phyloP scores from a whole-genome alignment of 2,888 invertebrate species.

The Torymus texanus region DNA sequence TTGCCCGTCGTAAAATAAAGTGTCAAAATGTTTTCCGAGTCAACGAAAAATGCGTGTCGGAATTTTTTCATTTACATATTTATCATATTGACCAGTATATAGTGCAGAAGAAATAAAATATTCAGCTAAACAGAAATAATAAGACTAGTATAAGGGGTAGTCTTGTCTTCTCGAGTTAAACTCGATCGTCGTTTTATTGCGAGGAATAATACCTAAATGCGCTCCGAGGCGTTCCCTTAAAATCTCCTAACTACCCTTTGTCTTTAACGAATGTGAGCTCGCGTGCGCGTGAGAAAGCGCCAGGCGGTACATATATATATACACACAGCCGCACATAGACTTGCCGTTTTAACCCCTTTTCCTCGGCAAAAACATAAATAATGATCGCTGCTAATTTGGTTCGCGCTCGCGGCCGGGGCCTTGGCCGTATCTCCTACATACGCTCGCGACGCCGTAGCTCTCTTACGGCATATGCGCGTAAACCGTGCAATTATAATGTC shows the following conservation, averaged over 20 bases:
- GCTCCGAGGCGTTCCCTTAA: constrained; percentile 53
- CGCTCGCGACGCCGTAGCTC: constrained; percentile 30
- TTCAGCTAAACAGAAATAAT: background rate
- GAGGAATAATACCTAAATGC: constrained; percentile 33
- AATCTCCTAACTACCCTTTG: constrained; percentile 68
- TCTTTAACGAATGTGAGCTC: constrained; percentile 66
- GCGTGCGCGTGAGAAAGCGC: constrained; percentile 59
- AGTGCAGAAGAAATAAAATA: background rate
- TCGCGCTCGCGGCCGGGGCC: constrained; percentile 62
- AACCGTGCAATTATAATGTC: constrained; percentile 74
- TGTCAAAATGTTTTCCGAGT: constrained; percentile 6
- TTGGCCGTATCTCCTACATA: constrained; percentile 59
- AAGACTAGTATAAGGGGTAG: background rate
- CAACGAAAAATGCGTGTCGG: background rate
- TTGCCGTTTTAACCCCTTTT: constrained; percentile 72
- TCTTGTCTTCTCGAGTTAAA: background rate
- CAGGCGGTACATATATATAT: background rate
- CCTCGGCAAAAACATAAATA: constrained; percentile 72
- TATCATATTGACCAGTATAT: too few relatives aligned
- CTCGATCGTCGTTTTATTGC: constrained; percentile 39
- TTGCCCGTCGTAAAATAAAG: too few relatives aligned
- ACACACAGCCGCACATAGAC: background rate
- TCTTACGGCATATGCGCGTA: constrained; percentile 57
- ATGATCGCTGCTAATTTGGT: constrained; percentile 75
- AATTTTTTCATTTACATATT: too few relatives aligned